These are phyloP conservation scores for Gallirallus australis DNA, from an alignment of 2,797 vertebrate genomes.

Conservation along the genomic window DNA sequence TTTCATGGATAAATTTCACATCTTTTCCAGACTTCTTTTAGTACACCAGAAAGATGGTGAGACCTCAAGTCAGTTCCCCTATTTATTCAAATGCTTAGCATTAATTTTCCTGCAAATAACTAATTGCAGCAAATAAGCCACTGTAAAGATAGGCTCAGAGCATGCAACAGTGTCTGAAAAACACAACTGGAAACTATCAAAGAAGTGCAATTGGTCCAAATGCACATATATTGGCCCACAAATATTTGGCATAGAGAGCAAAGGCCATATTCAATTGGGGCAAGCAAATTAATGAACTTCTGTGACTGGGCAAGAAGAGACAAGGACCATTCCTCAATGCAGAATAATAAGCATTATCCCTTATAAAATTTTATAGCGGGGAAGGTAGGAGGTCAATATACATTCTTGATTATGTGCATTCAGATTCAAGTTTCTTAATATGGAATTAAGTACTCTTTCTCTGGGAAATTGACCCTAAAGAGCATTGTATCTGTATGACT, in stretches of 20 bases:
- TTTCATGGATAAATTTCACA: neutral
- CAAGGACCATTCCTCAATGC: neutral
- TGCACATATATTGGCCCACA: neutral
- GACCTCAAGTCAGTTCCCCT: neutral
- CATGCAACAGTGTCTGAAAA: neutral
- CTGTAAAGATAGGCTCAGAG: neutral
- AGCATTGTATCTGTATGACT: neutral
- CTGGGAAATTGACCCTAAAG: neutral
- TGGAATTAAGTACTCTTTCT: neutral
- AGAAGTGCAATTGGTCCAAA: neutral
- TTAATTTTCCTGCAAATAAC: neutral
- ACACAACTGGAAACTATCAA: neutral
- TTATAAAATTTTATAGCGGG: neutral
- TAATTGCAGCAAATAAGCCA: neutral
- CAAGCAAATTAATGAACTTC: neutral
- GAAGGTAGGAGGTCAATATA: neutral
- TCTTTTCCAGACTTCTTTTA: neutral
- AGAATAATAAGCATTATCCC: neutral
- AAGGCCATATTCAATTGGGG: rapidly evolving
- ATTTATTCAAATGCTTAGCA: neutral
- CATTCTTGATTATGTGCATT: neutral
- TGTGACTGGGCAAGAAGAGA: neutral
- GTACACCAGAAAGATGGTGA: neutral
- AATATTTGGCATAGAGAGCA: neutral
- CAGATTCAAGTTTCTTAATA: neutral